Evolutionary conservation across 2,797 vertebrate species (phyloP).

Genomic region (Leptoclinus maculatus): DNA sequence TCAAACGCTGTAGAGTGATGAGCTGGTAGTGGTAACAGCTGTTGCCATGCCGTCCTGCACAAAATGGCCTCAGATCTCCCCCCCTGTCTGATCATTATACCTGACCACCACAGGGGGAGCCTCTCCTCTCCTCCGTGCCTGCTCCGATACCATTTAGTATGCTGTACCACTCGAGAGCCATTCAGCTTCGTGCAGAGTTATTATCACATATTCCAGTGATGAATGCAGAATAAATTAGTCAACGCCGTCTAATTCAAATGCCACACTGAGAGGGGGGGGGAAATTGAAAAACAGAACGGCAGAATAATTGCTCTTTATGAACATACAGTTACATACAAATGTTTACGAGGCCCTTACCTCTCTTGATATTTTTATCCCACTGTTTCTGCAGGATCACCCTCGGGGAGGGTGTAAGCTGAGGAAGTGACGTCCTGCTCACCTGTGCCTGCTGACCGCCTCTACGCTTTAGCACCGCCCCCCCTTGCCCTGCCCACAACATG

Average conservation of each 20-base stretch:
- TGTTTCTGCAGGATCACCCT: slow-evolving; percentile 70
- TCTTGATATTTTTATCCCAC: slow-evolving; percentile 38
- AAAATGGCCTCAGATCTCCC: slow-evolving; percentile 78
- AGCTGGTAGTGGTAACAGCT: slow-evolving; percentile 77
- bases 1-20: slow-evolving; percentile 72
- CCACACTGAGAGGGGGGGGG: slow-evolving; percentile 1
- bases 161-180: background rate
- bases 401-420: slow-evolving; percentile 76
- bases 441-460: slow-evolving; percentile 69
- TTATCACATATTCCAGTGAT: slow-evolving; percentile 50
- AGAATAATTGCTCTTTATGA: slow-evolving; percentile 10
- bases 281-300: slow-evolving; percentile 2
- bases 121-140: slow-evolving; percentile 7
- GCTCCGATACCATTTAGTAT: slow-evolving; percentile 34
- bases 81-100: slow-evolving; percentile 60
- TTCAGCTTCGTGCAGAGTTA: slow-evolving; percentile 34
- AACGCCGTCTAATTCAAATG: slow-evolving; percentile 40
- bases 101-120: slow-evolving; percentile 69
- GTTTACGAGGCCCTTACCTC: slow-evolving; percentile 38
- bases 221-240: slow-evolving; percentile 53
- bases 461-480: slow-evolving; percentile 44
- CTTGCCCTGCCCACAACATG: slow-evolving; percentile 72
- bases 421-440: slow-evolving; percentile 63
- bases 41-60: slow-evolving; percentile 77
- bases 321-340: background rate